phyloP scores from a whole-genome alignment of 2,797 vertebrate genomes.

The Nothura maculosa region DNA sequence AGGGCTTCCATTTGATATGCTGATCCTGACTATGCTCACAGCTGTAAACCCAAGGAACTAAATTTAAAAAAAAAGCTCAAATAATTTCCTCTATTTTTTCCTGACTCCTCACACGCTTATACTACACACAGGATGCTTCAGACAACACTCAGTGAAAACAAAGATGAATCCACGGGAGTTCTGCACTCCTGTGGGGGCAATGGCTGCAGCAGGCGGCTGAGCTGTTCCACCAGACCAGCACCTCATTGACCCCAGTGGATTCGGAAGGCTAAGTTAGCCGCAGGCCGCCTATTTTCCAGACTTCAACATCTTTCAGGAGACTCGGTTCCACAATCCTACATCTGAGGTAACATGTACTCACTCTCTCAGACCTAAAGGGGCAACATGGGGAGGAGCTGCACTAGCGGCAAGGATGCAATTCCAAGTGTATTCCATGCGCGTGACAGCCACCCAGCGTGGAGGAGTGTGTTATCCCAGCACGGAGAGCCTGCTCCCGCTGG shows the following conservation, averaged over 20 bases:
- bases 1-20: not conserved
- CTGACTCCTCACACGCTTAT: not conserved
- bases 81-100: not conserved
- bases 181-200: not conserved
- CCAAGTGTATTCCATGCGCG: accelerated
- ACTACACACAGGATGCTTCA: not conserved
- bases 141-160: not conserved
- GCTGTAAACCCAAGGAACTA: not conserved
- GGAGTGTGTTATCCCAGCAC: not conserved
- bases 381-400: not conserved
- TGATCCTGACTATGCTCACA: not conserved
- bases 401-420: not conserved
- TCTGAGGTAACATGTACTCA: not conserved
- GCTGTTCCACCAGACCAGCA: not conserved
- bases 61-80: not conserved
- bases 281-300: not conserved
- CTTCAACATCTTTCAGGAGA: not conserved
- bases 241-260: not conserved
- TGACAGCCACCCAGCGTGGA: not conserved
- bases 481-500: not conserved
- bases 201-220: not conserved
- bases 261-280: not conserved
- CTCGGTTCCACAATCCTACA: not conserved
- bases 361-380: not conserved
- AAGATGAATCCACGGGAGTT: not conserved